Base-by-base conservation (phyloP, 1,140 invertebrate species). In the Pomacea maculata region DNA sequence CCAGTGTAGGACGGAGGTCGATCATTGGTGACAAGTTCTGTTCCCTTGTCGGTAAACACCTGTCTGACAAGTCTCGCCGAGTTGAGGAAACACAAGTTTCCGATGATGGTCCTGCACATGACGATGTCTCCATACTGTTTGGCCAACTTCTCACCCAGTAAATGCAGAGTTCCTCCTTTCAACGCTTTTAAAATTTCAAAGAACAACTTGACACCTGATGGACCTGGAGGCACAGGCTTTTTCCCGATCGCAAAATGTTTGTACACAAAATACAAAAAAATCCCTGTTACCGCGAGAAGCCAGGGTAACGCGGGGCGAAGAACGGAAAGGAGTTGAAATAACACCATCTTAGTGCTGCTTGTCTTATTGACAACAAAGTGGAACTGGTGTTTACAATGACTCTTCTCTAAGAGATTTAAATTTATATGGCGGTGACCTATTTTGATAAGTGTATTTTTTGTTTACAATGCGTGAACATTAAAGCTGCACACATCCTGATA, bases 21-120 rank as follows among this genome's bases (percentile, higher is more conserved):
- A 67, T 78, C 76, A 25, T 78, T 78, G 76, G 76, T 78, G 17
- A 70, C 76, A 10, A n/a, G 34, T 34, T 78, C 76, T 57, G 15
- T 17, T 4, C 15, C 76, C 52, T 70, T 78, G 19, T n/a, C 52
- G 17, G 65, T 52, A 21, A 55, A 78, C 34, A 70, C 65, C 64
- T 70, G 34, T 14, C 25, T 25, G 25, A 25, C 25, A 25, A 25
- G 25, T 25, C 25, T 25, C 25, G 25, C 25, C 25, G 25, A 68
- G 67, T 68, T 68, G 9, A 68, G 19, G 67, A 68, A 68, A 68
- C 67, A 68, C 21, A 68, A 34, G 19, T 68, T 34, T 9, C 67
- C 67, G 67, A 34, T 57, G 55, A 57, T 9, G 9, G 55, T 57
- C 55, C 14, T 57, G 55, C 55, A 57, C 55, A 57, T 57, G 8